These are phyloP conservation scores for Eretmocerus hayati DNA, from an alignment of 2,888 invertebrate genomes.

Conservation along the genomic window DNA sequence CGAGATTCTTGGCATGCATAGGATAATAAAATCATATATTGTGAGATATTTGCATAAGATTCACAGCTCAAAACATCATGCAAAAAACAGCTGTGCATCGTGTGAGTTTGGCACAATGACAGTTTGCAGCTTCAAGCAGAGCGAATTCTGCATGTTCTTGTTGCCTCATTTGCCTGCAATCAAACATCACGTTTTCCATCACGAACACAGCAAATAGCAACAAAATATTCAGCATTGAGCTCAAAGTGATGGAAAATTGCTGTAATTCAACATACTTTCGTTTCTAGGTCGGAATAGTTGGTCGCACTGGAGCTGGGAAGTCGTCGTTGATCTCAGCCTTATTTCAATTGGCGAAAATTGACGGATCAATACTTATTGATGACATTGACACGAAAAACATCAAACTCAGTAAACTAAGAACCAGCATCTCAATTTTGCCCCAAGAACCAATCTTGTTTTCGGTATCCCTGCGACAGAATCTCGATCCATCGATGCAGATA, in stretches of 20 bases:
- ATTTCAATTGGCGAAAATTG: conserved; percentile 70
- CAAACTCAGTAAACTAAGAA: conserved; percentile 68
- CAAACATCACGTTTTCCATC: neutral
- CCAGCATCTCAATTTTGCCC: conserved; percentile 82
- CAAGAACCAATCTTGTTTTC: conserved; percentile 85
- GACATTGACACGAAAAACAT: conserved; percentile 61
- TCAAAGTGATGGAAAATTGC: too few species aligned
- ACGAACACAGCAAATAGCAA: neutral
- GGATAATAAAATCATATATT: neutral
- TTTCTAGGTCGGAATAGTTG: conserved; percentile 45
- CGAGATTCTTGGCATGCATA: too few species aligned
- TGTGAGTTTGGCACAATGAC: too few species aligned
- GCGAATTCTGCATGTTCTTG: too few species aligned
- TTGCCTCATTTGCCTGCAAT: too few species aligned
- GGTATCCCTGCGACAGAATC: conserved; percentile 70
- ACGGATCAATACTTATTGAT: conserved; percentile 72
- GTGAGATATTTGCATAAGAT: too few species aligned
- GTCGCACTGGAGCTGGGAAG: conserved; percentile 82
- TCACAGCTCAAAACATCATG: too few species aligned
- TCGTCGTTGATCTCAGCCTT: conserved; percentile 74
- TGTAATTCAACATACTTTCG: neutral
- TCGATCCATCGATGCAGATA: conserved; percentile 74
- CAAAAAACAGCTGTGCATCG: too few species aligned
- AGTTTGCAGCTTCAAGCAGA: too few species aligned
- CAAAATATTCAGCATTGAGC: neutral